Percentiles rank a stretch among this genome's conserved stretches.
Evolutionary conservation across 1,140 invertebrate species (phyloP).

Genomic region (Protaetia brevitarsis): DNA sequence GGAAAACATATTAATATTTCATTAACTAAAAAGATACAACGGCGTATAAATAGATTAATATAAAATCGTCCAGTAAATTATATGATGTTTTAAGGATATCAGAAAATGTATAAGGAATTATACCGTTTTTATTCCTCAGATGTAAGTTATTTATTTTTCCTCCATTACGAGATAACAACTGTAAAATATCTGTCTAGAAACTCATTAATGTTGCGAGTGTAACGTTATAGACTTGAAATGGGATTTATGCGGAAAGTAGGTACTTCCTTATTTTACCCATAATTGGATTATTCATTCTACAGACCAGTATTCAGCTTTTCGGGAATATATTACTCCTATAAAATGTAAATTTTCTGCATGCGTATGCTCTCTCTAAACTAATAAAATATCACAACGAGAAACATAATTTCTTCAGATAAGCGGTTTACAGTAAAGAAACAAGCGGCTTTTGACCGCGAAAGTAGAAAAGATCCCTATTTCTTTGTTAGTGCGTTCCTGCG

Average conservation of each 20-base stretch:
- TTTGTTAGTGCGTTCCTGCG: not conserved
- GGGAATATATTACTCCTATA: not conserved
- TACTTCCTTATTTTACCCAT: not conserved
- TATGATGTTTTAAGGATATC: too few species aligned
- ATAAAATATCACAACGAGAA: not conserved
- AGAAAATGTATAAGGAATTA: too few species aligned
- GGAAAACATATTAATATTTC: slow-evolving; percentile 38
- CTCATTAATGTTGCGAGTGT: not conserved
- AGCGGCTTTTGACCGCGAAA: not conserved
- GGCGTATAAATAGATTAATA: too few species aligned
- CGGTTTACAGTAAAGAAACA: not conserved
- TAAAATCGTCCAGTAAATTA: too few species aligned
- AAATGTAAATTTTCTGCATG: too few species aligned
- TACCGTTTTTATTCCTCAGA: too few species aligned
- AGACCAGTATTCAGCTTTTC: too few species aligned
- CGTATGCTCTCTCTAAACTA: too few species aligned
- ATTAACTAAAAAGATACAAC: too few species aligned
- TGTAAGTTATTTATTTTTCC: too few species aligned
- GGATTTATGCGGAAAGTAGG: not conserved
- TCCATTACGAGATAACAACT: too few species aligned
- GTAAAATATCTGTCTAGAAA: not conserved
- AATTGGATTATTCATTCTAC: not conserved
- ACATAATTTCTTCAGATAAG: too few species aligned
- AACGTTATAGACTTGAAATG: not conserved
- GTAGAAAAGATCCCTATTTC: not conserved